A percentile compares a stretch with the other conserved stretches of the same genome.
Conservation (phyloP, 1,140 invertebrate genomes). For the Cyrtorhinus lividipennis region DNA sequence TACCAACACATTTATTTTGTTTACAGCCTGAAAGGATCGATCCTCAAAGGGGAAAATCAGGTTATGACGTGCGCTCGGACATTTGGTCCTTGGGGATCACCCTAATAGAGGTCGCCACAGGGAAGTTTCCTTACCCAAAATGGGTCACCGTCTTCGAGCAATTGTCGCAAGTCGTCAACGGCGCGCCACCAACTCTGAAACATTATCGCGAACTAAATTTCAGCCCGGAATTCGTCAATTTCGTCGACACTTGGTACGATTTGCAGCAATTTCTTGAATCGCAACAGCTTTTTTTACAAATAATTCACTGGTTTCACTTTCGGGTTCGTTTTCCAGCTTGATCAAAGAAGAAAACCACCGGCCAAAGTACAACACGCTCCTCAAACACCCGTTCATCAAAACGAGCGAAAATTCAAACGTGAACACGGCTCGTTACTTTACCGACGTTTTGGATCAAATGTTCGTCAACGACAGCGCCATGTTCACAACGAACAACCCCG, state of each 20-base stretch:
- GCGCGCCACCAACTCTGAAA: slow-evolving; percentile 60
- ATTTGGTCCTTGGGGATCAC: slow-evolving; percentile 91
- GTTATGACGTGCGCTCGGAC: slow-evolving; percentile 89
- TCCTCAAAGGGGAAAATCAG: slow-evolving; percentile 52
- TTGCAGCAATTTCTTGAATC: too few species aligned
- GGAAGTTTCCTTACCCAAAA: slow-evolving; percentile 84
- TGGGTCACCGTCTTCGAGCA: slow-evolving; percentile 96
- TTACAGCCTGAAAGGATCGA: slow-evolving; percentile 85
- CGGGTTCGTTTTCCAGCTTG: slow-evolving; percentile 62
- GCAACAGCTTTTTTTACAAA: too few species aligned
- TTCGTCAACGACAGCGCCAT: slow-evolving; percentile 23
- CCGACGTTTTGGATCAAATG: slow-evolving; percentile 59
- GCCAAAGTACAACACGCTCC: slow-evolving; percentile 79
- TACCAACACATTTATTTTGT: slow-evolving; percentile 18
- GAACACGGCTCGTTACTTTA: slow-evolving; percentile 70
- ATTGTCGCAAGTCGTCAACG: slow-evolving; percentile 88
- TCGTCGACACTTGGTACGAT: slow-evolving; percentile 87
- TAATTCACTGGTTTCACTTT: too few species aligned
- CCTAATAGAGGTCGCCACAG: slow-evolving; percentile 84
- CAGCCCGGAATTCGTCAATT: slow-evolving; percentile 77
- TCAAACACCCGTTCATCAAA: slow-evolving; percentile 75
- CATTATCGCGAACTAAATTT: slow-evolving; percentile 45
- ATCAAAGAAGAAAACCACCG: slow-evolving; percentile 83
- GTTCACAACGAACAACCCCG: slow-evolving; percentile 26
- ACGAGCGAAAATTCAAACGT: slow-evolving; percentile 54